phyloP scores from a whole-genome alignment of 2,797 vertebrate species.

The Somateria mollissima region DNA sequence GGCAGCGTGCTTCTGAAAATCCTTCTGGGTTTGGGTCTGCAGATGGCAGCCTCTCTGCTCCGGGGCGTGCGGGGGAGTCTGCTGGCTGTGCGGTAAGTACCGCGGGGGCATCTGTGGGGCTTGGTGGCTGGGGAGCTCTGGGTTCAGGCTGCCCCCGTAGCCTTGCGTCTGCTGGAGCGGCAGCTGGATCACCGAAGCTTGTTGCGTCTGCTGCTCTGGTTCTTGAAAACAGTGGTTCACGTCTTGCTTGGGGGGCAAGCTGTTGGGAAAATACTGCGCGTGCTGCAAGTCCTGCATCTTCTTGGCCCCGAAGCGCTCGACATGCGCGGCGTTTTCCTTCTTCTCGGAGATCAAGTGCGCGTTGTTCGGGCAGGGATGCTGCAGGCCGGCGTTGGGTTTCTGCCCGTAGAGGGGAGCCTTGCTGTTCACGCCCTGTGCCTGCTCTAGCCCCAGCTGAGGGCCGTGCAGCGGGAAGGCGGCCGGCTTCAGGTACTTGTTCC shows the following conservation, averaged over 20 bases:
- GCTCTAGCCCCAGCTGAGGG: conserved; percentile 80
- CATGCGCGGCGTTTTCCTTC: conserved; percentile 39
- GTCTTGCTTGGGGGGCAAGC: conserved; percentile 81
- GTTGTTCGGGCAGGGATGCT: conserved; percentile 77
- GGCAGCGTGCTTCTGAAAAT: conserved; percentile 89
- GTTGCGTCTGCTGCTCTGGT: conserved; percentile 72
- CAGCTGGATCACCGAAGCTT: conserved; percentile 73
- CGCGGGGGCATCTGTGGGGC: conserved; percentile 62
- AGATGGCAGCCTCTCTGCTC: conserved; percentile 65
- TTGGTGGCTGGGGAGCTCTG: conserved; percentile 73
- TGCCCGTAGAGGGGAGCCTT: conserved; percentile 70
- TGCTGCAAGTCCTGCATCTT: conserved; percentile 76
- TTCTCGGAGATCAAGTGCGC: conserved; percentile 71
- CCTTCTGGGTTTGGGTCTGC: conserved; percentile 77
- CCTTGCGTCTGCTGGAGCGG: conserved; percentile 77
- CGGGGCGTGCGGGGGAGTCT: conserved; percentile 41
- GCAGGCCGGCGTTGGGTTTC: conserved; percentile 70
- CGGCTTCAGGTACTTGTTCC: conserved; percentile 68
- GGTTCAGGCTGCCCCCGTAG: conserved; percentile 77
- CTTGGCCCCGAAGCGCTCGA: conserved; percentile 55
- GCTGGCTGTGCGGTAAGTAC: conserved; percentile 72
- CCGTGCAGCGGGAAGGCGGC: conserved; percentile 69
- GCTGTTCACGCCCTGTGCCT: conserved; percentile 72
- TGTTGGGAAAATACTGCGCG: conserved; percentile 80
- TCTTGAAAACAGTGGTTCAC: conserved; percentile 78